Percentiles rank a stretch among this genome's conserved stretches.
phyloP scores from a whole-genome alignment of 2,797 vertebrate genomes.

The Pantherophis alleghaniensis region DNA sequence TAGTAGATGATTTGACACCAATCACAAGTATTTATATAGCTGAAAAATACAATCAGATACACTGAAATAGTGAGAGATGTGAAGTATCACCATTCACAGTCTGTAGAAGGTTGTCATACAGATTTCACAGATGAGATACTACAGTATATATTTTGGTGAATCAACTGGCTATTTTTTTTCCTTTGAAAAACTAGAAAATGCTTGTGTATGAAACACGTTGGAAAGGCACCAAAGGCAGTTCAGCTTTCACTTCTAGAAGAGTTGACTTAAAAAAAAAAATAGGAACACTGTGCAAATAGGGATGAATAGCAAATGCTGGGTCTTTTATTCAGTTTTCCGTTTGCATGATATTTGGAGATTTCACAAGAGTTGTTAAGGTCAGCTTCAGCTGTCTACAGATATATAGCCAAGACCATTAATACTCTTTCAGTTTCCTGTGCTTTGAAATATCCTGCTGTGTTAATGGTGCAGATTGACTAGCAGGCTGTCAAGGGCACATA shows the following conservation, averaged over 20 bases:
- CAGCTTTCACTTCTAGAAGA: neutral
- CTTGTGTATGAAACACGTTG: neutral
- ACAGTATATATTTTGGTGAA: neutral
- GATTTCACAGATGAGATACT: neutral
- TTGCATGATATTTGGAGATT: neutral
- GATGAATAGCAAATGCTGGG: neutral
- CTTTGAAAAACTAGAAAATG: neutral
- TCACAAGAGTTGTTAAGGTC: slow-evolving; percentile 29
- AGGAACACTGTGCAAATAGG: slow-evolving; percentile 9
- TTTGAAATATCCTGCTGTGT: neutral
- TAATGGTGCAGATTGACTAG: slow-evolving; percentile 26
- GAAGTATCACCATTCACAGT: neutral
- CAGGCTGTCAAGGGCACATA: slow-evolving; percentile 42
- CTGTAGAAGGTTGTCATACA: neutral
- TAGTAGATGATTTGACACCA: neutral
- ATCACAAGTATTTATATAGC: neutral
- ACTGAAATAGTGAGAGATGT: neutral
- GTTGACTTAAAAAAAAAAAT: neutral
- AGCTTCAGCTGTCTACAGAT: slow-evolving; percentile 34
- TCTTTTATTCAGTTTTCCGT: slow-evolving; percentile 18
- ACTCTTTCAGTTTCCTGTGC: slow-evolving; percentile 28
- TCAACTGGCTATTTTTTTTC: neutral
- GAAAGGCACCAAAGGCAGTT: neutral
- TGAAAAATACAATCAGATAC: neutral
- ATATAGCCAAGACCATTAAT: slow-evolving; percentile 30